phyloP scores from a whole-genome alignment of 2,113 vertebrate species.

The Entomyzon cyanotis region DNA sequence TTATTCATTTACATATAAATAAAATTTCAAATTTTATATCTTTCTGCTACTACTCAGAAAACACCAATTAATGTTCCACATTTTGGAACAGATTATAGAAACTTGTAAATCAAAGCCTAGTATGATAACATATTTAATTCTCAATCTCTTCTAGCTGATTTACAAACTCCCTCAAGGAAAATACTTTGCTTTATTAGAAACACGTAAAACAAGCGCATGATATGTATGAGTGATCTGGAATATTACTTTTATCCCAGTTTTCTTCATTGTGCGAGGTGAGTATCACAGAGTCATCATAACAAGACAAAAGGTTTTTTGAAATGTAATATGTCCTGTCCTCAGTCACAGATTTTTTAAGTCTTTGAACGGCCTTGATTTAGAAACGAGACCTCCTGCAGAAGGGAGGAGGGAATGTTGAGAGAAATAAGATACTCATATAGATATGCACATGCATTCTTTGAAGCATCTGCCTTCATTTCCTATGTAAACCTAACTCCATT shows the following conservation, averaged over 20 bases:
- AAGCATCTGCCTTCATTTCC: not conserved
- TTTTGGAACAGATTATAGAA: not conserved
- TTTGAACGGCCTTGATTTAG: not conserved
- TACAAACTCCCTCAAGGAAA: conserved; percentile 3
- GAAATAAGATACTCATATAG: not conserved
- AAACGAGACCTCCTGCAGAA: not conserved
- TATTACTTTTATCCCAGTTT: not conserved
- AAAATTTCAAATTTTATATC: not conserved
- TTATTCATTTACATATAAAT: not conserved
- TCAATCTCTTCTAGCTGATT: not conserved
- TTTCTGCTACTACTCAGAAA: conserved; percentile 3
- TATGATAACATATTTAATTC: not conserved
- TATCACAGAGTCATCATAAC: not conserved
- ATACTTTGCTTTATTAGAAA: not conserved
- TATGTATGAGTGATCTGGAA: not conserved
- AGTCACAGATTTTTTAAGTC: not conserved
- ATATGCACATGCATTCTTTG: not conserved
- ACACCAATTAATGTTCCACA: not conserved
- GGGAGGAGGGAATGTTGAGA: not conserved
- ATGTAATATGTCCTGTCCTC: not conserved
- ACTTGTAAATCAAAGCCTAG: not conserved
- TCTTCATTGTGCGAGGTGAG: not conserved
- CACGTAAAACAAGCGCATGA: not conserved
- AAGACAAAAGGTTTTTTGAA: not conserved
- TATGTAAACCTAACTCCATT: not conserved